Evolutionary conservation across 2,888 invertebrate species (phyloP), one percentile per base, ranked within the genome.

Genomic region (Reticulitermes lucifugus): DNA sequence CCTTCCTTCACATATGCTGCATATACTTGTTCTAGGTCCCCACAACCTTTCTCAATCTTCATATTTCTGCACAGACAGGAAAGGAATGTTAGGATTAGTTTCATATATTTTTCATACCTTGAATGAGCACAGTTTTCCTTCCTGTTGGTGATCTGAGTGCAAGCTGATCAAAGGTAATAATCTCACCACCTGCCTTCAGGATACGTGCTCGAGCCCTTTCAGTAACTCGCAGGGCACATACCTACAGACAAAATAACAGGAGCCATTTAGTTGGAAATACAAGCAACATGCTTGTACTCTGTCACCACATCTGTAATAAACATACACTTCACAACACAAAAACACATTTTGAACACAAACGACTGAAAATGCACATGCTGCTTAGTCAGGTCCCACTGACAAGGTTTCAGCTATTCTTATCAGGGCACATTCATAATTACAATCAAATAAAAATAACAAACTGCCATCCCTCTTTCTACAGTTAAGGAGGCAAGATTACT

Each of bases 161-260:
- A 91, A 99, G 93, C 92, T 99, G 98, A 92, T 99, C 99, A 90
- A 99, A 98, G 14, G 99, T 99, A 88, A 99, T 93, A 87, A 99
- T 96, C 91, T 98, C 96, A 89, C 99, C 98, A 90, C 97, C 98
- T 90, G 98, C 97, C 92, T 98, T 97, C 90, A 99, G 92, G 90
- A 99, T 99, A 86, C 99, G 95, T 87, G 98, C 98, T 88, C 99
- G 95, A 82, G 99, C 99, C 89, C 96, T 96, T 90, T 98, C 97
- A 84, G 99, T 98, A 22, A 99, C 96, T 89, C 96, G 96, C 85
- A 99, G 93, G 87, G 99, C 99, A 91, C 98, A 98, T 10, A 99
- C 90, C 94, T 94, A 85, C 55, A n/a, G 9, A 65, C 14, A 85
- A 84, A 86, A 46, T 46, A n/a, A 77, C 35, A 6, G 9, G 46